Evolutionary conservation across 2,888 invertebrate genomes (phyloP).

Genomic region (Acronicta alni): DNA sequence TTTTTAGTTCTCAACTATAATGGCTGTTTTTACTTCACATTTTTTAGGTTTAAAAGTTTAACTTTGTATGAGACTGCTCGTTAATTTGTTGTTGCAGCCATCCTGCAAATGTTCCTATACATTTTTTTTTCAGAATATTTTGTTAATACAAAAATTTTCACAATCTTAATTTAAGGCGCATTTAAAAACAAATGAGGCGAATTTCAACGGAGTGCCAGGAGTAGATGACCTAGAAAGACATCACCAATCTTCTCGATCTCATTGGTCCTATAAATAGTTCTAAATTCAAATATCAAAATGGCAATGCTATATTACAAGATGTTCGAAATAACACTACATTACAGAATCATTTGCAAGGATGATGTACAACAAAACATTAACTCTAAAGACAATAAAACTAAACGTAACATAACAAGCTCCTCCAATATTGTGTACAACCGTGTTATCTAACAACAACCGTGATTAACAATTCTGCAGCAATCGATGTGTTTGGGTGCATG

Average conservation of each 20-base stretch:
- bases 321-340: no score
- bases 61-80: slow-evolving; percentile 55
- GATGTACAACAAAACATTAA: slow-evolving; percentile 1
- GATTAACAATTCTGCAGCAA: slow-evolving; percentile 67
- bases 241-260: no score
- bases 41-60: slow-evolving; percentile 59
- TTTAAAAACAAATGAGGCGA: no score
- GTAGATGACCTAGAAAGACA: no score
- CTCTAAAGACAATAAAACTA: slow-evolving; percentile 5
- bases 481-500: slow-evolving; percentile 56
- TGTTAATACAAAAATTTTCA: no score
- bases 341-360: not conserved
- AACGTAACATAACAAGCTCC: slow-evolving; percentile 25
- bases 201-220: no score
- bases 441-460: slow-evolving; percentile 53
- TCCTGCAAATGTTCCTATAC: no score
- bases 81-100: slow-evolving; percentile 49
- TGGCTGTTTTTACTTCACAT: slow-evolving; percentile 67
- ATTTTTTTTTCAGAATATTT: no score
- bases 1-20: slow-evolving; percentile 65
- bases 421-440: slow-evolving; percentile 31
- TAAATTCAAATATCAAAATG: no score
- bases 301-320: no score
- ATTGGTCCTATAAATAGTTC: no score
- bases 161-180: no score